These are phyloP conservation scores for Neoarius graeffei DNA, from an alignment of 2,113 vertebrate genomes.

Conservation along the genomic window DNA sequence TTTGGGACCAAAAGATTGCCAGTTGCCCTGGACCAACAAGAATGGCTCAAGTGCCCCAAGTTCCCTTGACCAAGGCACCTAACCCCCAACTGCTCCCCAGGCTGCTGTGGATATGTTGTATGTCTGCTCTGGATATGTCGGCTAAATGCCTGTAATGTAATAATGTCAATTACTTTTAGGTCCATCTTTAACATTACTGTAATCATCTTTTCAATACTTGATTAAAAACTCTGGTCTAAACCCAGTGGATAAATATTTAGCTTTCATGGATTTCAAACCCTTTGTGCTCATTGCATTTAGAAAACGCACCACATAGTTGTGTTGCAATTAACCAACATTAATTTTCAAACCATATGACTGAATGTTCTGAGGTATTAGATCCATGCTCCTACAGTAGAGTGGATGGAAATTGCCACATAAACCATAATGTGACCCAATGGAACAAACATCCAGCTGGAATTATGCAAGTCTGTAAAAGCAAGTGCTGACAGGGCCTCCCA, in stretches of 20 bases:
- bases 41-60: too few species aligned
- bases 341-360: neutral
- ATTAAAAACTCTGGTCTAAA: neutral
- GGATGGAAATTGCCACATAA: neutral
- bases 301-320: neutral
- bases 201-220: neutral
- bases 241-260: neutral
- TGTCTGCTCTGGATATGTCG: too few species aligned
- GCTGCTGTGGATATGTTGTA: too few species aligned
- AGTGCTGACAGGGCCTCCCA: neutral
- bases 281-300: neutral
- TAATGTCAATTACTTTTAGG: neutral
- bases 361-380: neutral
- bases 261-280: neutral
- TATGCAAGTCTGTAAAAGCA: constrained; percentile 18
- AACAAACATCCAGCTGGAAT: constrained; percentile 21
- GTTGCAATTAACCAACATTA: neutral
- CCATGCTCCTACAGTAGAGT: neutral
- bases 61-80: too few species aligned
- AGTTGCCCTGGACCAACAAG: too few species aligned
- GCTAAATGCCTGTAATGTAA: too few species aligned
- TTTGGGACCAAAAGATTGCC: too few species aligned
- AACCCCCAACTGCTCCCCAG: too few species aligned
- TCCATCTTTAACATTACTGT: neutral
- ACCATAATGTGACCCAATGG: neutral